Base-by-base conservation (phyloP, 2,797 vertebrate species). In the Sebastiscus tertius region DNA sequence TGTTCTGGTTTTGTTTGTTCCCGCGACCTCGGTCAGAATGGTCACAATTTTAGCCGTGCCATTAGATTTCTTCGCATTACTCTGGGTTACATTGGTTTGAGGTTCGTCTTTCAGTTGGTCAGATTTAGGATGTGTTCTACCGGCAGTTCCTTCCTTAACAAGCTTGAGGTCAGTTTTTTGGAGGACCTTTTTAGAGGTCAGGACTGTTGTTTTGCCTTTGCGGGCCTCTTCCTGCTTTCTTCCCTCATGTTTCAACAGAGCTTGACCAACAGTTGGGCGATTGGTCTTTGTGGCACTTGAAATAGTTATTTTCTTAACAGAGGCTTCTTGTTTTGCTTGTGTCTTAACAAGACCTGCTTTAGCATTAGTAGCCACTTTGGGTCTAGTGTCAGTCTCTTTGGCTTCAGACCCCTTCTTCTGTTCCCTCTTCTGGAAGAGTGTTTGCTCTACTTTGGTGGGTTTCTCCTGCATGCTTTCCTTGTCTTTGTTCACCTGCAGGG, bases 91-190 rank as follows among this genome's bases (percentile, higher is more conserved):
- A 72, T 95, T 96, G 12, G 22, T 77, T 20, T 83, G 83, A 84
- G 94, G 92, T 63, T 95, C 84, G 26, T 95, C 95, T 93, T 94
- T 94, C 56, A 92, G 87, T 27, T 92, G 86, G 29, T 86, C 73
- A 58, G 88, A 73, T 75, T 93, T 93, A 26, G 79, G 12, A 58
- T 54, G 46, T n/a, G 49, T 27, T 87, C 83, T 94, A 22, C 60
- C 63, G 14, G 12, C 11, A 36, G 63, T 62, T 75, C 74, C 84
- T 24, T 92, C 88, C 46, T 91, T 92, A 16, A 79, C 71, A 31
- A 86, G 34, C 58, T 92, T 94, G 16, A 72, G 2, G 6, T 90
- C 81, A 20, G 70, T 65, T 79, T 91, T 91, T 79, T 82, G 58
- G 61, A 29, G 1, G 4, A 54, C 54, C 24, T 84, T 90, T 71